These are phyloP conservation scores for Paramacrobiotus metropolitanus DNA, from an alignment of 1,140 invertebrate genomes.

Conservation along the genomic window DNA sequence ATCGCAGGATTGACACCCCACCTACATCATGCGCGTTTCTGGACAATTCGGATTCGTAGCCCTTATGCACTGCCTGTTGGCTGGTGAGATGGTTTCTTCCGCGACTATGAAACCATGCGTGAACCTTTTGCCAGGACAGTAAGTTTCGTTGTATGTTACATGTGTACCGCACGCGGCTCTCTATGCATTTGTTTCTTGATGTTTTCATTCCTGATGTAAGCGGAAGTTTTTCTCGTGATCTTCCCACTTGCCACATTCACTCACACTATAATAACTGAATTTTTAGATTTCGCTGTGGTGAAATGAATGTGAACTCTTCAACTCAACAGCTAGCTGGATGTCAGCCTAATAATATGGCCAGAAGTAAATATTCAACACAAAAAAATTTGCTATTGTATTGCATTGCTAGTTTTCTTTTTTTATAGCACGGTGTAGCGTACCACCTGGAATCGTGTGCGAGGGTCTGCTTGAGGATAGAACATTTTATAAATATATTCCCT, in stretches of 20 bases:
- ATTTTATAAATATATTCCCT: constrained; percentile 56
- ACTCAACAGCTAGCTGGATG: constrained; percentile 70
- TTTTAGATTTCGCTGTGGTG: constrained; percentile 39
- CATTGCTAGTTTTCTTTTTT: constrained; percentile 18
- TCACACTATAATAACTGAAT: not conserved
- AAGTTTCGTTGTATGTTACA: too few relatives aligned
- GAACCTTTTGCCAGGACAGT: not conserved
- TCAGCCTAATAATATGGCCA: constrained; percentile 29
- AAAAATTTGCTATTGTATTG: not conserved
- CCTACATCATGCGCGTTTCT: too few relatives aligned
- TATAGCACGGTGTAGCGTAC: constrained; percentile 52
- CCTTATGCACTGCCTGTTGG: too few relatives aligned
- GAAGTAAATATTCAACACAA: not conserved
- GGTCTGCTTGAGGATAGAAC: constrained; percentile 45
- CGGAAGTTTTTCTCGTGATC: not conserved
- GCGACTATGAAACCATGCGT: not conserved
- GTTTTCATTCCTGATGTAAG: not conserved
- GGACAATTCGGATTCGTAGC: too few relatives aligned
- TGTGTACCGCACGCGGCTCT: too few relatives aligned
- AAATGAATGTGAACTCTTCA: constrained; percentile 61
- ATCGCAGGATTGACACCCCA: too few relatives aligned
- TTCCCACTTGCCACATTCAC: not conserved
- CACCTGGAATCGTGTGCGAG: constrained; percentile 51
- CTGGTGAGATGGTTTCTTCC: too few relatives aligned
- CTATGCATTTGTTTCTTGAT: too few relatives aligned